Evolutionary conservation across 2,888 invertebrate species (phyloP).

Genomic region (Polydrusus pterygomalis): DNA sequence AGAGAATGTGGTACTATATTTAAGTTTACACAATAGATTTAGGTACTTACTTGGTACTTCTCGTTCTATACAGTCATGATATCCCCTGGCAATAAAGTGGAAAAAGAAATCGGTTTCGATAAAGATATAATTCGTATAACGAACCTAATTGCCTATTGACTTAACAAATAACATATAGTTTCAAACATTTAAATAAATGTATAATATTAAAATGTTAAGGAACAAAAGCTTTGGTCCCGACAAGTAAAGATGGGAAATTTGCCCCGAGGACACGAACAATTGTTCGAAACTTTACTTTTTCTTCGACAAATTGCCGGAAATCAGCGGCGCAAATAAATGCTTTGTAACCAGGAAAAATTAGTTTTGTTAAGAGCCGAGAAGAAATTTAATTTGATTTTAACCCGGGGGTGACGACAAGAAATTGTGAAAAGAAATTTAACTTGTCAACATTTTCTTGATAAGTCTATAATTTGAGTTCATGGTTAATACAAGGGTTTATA

Average conservation of each 20-base stretch:
- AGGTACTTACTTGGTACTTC: too few relatives aligned
- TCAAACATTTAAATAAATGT: conserved; percentile 30
- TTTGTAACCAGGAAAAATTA: conserved; percentile 41
- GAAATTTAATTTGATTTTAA: conserved; percentile 42
- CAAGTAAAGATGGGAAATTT: conserved; percentile 41
- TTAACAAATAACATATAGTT: conserved; percentile 35
- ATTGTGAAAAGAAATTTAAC: conserved; percentile 37
- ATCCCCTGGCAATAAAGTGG: conserved; percentile 33
- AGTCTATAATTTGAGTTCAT: conserved; percentile 26
- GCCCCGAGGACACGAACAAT: conserved; percentile 33
- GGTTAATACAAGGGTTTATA: conserved; percentile 24
- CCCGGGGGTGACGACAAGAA: conserved; percentile 35
- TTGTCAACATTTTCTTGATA: conserved; percentile 32
- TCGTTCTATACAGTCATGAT: conserved; percentile 39
- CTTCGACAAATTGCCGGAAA: conserved; percentile 36
- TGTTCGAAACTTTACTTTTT: conserved; percentile 41
- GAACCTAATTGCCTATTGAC: conserved; percentile 39
- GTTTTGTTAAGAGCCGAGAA: conserved; percentile 22
- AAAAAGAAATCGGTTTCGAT: conserved; percentile 39
- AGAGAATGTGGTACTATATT: conserved; percentile 1
- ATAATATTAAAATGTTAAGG: conserved; percentile 41
- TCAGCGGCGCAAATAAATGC: conserved; percentile 35
- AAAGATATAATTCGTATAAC: conserved; percentile 38
- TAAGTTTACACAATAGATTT: conserved; percentile 29
- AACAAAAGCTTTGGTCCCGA: conserved; percentile 30